Percentiles rank a stretch among this genome's conserved stretches.
These are phyloP conservation scores for Sminthopsis crassicaudata DNA, from an alignment of 2,113 vertebrate species.

Conservation along the genomic window DNA sequence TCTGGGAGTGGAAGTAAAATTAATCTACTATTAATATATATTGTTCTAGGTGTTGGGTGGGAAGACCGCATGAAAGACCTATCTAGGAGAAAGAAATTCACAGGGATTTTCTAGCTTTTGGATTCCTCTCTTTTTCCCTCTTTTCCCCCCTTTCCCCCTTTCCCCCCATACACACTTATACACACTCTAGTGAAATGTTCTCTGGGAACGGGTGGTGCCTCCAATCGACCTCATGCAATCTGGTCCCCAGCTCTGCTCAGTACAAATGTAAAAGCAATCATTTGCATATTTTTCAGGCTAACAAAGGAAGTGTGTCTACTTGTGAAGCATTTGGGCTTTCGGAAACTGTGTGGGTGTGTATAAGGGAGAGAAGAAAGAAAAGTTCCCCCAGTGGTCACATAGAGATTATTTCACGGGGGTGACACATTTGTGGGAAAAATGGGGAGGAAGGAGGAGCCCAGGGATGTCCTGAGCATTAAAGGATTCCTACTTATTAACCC, in stretches of 20 bases:
- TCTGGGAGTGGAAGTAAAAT: slow-evolving; percentile 63
- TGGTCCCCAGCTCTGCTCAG: slow-evolving; percentile 46
- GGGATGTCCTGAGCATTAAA: slow-evolving; percentile 88
- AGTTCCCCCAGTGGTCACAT: slow-evolving; percentile 68
- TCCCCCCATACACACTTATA: neutral
- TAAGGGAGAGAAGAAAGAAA: slow-evolving; percentile 74
- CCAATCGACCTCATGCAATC: slow-evolving; percentile 48
- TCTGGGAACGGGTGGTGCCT: slow-evolving; percentile 38
- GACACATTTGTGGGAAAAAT: slow-evolving; percentile 22
- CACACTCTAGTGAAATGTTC: slow-evolving; percentile 42
- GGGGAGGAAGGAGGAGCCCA: slow-evolving; percentile 85
- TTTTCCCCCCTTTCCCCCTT: slow-evolving; percentile 38
- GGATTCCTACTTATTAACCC: slow-evolving; percentile 90
- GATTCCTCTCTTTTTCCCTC: slow-evolving; percentile 47
- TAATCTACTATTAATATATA: slow-evolving; percentile 54
- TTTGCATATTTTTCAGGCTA: slow-evolving; percentile 85
- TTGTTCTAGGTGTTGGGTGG: slow-evolving; percentile 73
- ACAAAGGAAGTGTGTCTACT: slow-evolving; percentile 86
- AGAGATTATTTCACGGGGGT: slow-evolving; percentile 50
- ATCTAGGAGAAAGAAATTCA: slow-evolving; percentile 64
- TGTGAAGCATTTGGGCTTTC: slow-evolving; percentile 82
- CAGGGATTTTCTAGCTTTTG: slow-evolving; percentile 76
- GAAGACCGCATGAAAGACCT: slow-evolving; percentile 65
- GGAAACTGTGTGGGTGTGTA: slow-evolving; percentile 82
- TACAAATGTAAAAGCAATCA: slow-evolving; percentile 82